Conservation (phyloP, 2,113 vertebrate genomes). For the Cercopithecus mona region DNA sequence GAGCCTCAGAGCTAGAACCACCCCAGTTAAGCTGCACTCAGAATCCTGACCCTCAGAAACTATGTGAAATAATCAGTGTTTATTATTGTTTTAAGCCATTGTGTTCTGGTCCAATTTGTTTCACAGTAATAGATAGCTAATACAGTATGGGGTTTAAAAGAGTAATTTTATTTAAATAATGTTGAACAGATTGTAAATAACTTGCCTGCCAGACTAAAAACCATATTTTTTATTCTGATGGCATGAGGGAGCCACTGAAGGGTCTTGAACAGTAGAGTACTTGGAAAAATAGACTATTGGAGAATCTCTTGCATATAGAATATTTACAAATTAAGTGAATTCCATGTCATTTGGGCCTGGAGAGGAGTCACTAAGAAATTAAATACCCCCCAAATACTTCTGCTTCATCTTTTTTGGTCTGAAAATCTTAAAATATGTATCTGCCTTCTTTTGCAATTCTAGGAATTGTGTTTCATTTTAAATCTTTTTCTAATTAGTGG, state of each 20-base stretch:
- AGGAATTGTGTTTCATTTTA: not conserved
- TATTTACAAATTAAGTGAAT: not conserved
- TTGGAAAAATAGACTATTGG: conserved; percentile 21
- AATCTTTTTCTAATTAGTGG: not conserved
- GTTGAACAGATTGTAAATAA: conserved; percentile 33
- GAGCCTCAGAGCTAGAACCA: not conserved
- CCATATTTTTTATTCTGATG: conserved; percentile 45
- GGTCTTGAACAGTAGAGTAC: not conserved
- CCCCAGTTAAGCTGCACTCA: not conserved
- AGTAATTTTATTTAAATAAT: conserved; percentile 44
- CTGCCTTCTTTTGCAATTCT: not conserved
- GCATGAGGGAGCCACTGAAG: not conserved
- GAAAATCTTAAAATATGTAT: conserved; percentile 10
- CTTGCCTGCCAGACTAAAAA: not conserved
- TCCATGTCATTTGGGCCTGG: conserved; percentile 7
- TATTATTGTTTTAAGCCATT: not conserved
- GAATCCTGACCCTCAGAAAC: not conserved
- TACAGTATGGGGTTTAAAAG: conserved; percentile 35
- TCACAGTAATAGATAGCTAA: conserved; percentile 9
- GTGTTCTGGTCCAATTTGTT: conserved; percentile 9
- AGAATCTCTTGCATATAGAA: not conserved
- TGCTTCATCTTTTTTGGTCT: not conserved
- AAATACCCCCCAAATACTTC: not conserved
- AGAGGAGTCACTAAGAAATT: not conserved
- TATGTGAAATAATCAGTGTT: not conserved